phyloP scores from a whole-genome alignment of 37 sponge, comb jelly and placozoan genomes.

The Halichondria panicea region DNA sequence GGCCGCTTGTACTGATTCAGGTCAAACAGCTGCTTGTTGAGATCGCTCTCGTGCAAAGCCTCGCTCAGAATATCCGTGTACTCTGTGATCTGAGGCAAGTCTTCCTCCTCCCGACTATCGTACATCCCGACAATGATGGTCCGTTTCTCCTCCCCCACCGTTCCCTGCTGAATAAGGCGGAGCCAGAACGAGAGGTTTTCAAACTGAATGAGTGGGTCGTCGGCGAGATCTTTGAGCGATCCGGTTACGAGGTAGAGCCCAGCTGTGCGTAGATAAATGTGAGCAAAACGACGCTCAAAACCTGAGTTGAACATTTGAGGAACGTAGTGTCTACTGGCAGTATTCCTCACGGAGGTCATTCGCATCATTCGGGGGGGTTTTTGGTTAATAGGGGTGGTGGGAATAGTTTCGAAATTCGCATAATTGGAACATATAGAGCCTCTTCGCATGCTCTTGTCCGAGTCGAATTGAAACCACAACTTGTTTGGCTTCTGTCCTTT shows the following conservation, averaged over 20 bases:
- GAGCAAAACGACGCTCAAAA: slow-evolving; percentile 34
- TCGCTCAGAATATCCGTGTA: too few relatives aligned
- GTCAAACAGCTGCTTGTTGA: slow-evolving; percentile 8
- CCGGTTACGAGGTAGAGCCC: slow-evolving; percentile 50
- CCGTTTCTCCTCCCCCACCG: slow-evolving; percentile 4
- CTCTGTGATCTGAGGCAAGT: too few relatives aligned
- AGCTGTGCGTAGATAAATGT: slow-evolving; percentile 39
- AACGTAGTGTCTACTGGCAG: too few relatives aligned
- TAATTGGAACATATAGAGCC: too few relatives aligned
- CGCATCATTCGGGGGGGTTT: too few relatives aligned
- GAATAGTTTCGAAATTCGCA: too few relatives aligned
- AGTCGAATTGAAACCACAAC: too few relatives aligned
- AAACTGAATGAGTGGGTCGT: slow-evolving; percentile 53
- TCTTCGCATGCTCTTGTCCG: slow-evolving; percentile 13
- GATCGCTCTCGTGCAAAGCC: slow-evolving; percentile 20
- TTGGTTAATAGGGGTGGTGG: too few relatives aligned
- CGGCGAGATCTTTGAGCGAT: slow-evolving; percentile 34
- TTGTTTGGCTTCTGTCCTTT: too few relatives aligned
- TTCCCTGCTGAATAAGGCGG: slow-evolving; percentile 40
- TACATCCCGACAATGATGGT: slow-evolving; percentile 56
- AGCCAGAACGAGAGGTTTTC: slow-evolving; percentile 66
- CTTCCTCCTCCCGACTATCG: too few relatives aligned
- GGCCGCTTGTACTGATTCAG: slow-evolving; percentile 5
- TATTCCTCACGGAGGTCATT: too few relatives aligned
- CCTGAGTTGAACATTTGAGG: slow-evolving; percentile 22